Conservation (phyloP, 2,113 vertebrate genomes). For the Odocoileus hemionus region DNA sequence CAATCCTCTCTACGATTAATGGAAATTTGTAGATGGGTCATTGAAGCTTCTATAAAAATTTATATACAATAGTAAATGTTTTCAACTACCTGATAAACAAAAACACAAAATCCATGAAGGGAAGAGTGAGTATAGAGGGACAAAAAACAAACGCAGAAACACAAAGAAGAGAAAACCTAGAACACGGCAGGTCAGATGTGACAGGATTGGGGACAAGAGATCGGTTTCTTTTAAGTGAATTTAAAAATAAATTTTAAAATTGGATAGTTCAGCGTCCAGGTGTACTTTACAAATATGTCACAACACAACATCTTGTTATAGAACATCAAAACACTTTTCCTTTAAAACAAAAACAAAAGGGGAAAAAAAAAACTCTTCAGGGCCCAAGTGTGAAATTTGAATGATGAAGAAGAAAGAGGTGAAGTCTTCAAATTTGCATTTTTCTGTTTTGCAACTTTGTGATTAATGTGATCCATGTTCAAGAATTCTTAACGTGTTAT, state of each 20-base stretch:
- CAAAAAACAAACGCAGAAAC: neutral
- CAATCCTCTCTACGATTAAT: slow-evolving; percentile 40
- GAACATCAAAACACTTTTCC: neutral
- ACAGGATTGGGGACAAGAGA: neutral
- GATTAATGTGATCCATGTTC: neutral
- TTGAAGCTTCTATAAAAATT: slow-evolving; percentile 29
- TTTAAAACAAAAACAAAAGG: neutral
- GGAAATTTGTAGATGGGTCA: slow-evolving; percentile 1
- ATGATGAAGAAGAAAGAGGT: fast-evolving
- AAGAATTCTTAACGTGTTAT: neutral
- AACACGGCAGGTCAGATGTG: neutral
- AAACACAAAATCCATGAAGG: neutral
- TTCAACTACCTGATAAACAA: neutral
- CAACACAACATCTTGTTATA: neutral
- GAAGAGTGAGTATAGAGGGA: neutral
- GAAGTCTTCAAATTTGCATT: neutral
- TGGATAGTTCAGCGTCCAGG: neutral
- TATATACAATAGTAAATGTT: neutral
- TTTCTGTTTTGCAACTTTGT: neutral
- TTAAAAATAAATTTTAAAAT: neutral
- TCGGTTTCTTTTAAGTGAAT: neutral
- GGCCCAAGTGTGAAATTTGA: neutral
- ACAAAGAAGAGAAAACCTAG: neutral
- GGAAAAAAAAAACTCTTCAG: neutral
- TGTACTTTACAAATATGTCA: neutral